Percentiles rank a stretch among this genome's conserved stretches.
These are phyloP conservation scores for Hirudinaria manillensis DNA, from an alignment of 2,888 invertebrate species.

Conservation along the genomic window DNA sequence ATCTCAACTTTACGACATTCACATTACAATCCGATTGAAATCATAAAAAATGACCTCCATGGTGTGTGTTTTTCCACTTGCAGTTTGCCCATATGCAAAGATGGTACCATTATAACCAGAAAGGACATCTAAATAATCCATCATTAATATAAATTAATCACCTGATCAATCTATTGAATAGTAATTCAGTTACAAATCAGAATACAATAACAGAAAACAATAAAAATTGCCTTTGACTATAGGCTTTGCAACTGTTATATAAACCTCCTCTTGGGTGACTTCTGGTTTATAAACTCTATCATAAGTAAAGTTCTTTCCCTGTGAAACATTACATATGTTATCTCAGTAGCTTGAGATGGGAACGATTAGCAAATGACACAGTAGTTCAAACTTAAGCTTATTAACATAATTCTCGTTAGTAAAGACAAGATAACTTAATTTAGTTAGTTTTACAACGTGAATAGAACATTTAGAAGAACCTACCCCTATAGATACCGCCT, in stretches of 20 bases:
- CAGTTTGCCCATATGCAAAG: conserved; percentile 99
- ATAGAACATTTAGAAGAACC: conserved; percentile 36
- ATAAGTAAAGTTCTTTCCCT: conserved; percentile 98
- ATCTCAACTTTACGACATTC: not conserved
- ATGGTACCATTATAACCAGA: conserved; percentile 99
- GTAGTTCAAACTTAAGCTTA: no score
- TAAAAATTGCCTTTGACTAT: conserved; percentile 69
- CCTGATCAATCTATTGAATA: not conserved
- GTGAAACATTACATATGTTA: conserved; percentile 48
- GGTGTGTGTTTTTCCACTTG: conserved; percentile 98
- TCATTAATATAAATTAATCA: not conserved
- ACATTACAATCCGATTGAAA: not conserved
- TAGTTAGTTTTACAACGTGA: not conserved
- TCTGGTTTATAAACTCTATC: conserved; percentile 99
- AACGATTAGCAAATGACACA: no score
- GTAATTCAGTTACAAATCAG: not conserved
- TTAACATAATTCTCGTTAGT: no score
- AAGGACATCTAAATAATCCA: conserved; percentile 70
- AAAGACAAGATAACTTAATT: not conserved
- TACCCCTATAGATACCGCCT: conserved; percentile 50
- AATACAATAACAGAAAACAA: conserved; percentile 3
- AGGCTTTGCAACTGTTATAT: conserved; percentile 95
- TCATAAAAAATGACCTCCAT: conserved; percentile 72
- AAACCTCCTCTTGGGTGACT: conserved; percentile 96
- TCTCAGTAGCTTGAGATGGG: no score